Base-by-base conservation (phyloP, 2,888 invertebrate genomes). In the Eupithecia subfuscata region DNA sequence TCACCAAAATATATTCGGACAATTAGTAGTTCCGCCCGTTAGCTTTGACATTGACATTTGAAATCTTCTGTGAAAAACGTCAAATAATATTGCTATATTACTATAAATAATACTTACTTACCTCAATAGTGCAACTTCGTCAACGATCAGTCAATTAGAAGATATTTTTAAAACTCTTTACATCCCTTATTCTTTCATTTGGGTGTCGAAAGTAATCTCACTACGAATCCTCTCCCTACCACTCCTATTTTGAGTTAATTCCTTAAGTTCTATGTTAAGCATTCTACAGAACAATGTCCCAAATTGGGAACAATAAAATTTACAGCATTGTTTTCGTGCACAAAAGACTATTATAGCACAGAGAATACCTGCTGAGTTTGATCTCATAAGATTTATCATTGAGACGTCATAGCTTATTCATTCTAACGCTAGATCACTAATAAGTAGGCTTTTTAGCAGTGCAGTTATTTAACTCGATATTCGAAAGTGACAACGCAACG, bases 291-390 rank as follows among this genome's bases (percentile, higher is more conserved):
- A 85, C 1, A 89, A 85, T 87, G 82, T 64, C 84, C 85, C 80
- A 87, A 87, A 89, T 86, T 87, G 86, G 80, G 86, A 86, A 91
- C 91, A 93, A 92, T 92, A 89, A 88, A 90, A 90, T 89, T 91
- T 90, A 89, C 85, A 84, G 91, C 90, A 93, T 93, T 94, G 92
- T 94, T 91, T 89, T 88, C 87, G 84, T 86, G 83, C 87, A 93
- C 92, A 92, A 93, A 92, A 91, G 91, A 89, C 88, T 89, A 92
- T 92, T 92, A 90, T 87, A 82, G 84, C 87, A 45, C 88, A 87
- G 86, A 87, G 90, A 89, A 88, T 88, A 85, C 86, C 83, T 81
- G 80, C 78, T 76, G 78, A 89, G 87, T 86, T 85, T 89, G 89
- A 91, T 87, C 88, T 89, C 84, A 89, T 89, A 87, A 84, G 82